A percentile compares a stretch with the other conserved stretches of the same genome.
Conservation (phyloP, 2,797 vertebrate genomes). For the Ceryle rudis region DNA sequence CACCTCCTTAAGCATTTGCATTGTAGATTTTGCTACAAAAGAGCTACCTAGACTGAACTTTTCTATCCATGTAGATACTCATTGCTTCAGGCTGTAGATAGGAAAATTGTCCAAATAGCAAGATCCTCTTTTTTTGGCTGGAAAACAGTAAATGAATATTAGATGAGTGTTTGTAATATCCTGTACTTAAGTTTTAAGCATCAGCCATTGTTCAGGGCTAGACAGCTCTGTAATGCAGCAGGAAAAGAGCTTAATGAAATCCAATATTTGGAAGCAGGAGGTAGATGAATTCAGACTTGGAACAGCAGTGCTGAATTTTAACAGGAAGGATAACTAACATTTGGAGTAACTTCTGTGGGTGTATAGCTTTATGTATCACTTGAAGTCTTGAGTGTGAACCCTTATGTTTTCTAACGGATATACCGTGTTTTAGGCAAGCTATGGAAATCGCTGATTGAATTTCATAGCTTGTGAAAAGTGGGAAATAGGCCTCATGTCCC, state of each 20-base stretch:
- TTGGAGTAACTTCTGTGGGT: conserved; percentile 1
- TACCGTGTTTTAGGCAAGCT: background rate
- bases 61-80: background rate
- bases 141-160: conserved; percentile 64
- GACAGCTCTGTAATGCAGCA: conserved; percentile 24
- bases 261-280: conserved; percentile 55
- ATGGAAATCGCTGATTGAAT: background rate
- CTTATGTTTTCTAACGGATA: background rate
- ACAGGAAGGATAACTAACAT: background rate
- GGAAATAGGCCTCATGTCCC: background rate
- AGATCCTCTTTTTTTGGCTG: conserved; percentile 13
- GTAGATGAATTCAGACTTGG: conserved; percentile 54
- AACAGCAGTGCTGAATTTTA: background rate
- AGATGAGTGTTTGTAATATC: conserved; percentile 66
- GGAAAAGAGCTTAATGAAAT: conserved; percentile 65
- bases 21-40: background rate
- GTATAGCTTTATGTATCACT: conserved; percentile 4
- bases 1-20: background rate
- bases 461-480: background rate
- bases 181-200: conserved; percentile 70
- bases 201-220: conserved; percentile 62
- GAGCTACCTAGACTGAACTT: background rate
- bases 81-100: background rate
- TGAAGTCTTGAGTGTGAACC: background rate
- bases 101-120: conserved; percentile 3